phyloP scores from a whole-genome alignment of 2,888 invertebrate species.

The Ennomos fuscantarius region DNA sequence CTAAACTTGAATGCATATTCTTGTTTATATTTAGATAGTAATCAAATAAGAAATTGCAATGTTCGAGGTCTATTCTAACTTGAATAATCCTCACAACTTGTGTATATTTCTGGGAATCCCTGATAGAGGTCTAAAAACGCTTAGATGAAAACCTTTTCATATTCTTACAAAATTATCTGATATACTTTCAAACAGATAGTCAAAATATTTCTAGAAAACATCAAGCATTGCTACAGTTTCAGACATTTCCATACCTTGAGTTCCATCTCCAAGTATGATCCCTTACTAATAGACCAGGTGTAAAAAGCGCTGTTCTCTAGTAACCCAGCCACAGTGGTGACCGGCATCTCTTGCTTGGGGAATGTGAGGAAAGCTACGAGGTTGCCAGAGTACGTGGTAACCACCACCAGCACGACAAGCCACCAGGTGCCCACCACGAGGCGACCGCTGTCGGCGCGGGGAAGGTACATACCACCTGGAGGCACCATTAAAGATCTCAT shows the following conservation, averaged over 20 bases:
- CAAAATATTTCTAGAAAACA: too few species aligned
- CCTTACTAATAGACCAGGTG: constrained; percentile 91
- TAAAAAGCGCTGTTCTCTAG: constrained; percentile 83
- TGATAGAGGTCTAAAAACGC: too few species aligned
- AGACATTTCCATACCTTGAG: constrained; percentile 58
- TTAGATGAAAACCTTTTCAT: too few species aligned
- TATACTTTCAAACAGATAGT: too few species aligned
- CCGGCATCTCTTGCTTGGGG: constrained; percentile 91
- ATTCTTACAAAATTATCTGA: too few species aligned
- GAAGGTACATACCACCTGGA: constrained; percentile 94
- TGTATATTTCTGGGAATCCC: too few species aligned
- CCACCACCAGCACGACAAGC: constrained; percentile 94
- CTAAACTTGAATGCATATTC: too few species aligned
- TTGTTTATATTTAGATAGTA: too few species aligned
- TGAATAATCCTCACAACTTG: too few species aligned
- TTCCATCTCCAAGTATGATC: constrained; percentile 89
- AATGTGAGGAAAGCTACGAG: constrained; percentile 96
- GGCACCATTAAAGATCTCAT: too few species aligned
- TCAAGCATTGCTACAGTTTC: background rate
- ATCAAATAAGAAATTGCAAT: too few species aligned
- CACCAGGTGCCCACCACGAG: constrained; percentile 96
- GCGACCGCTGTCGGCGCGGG: constrained; percentile 93
- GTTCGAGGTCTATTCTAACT: too few species aligned
- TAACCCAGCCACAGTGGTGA: constrained; percentile 88
- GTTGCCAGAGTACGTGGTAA: constrained; percentile 96